phyloP scores from a whole-genome alignment of 2,888 invertebrate genomes.

The Pandemis heparana region DNA sequence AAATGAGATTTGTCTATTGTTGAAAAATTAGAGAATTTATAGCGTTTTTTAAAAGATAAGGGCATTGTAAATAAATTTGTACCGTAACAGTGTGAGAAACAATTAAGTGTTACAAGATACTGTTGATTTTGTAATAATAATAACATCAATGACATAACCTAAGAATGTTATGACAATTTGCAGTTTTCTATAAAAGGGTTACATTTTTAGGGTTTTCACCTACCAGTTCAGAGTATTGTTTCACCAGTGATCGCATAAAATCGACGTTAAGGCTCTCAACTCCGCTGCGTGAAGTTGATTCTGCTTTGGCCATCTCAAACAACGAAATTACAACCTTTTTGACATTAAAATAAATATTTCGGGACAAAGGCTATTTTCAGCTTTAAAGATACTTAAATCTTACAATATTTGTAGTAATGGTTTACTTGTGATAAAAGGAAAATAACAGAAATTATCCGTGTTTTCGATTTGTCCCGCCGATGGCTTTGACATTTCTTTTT shows the following conservation, averaged over 20 bases:
- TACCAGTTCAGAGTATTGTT: conserved; percentile 82
- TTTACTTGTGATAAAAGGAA: conserved; percentile 10
- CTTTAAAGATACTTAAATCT: background rate
- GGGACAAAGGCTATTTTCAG: background rate
- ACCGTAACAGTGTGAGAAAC: background rate
- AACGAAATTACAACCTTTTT: conserved; percentile 16
- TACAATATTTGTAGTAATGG: background rate
- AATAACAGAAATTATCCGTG: conserved; percentile 10
- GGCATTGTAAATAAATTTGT: background rate
- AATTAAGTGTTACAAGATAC: background rate
- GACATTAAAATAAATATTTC: background rate
- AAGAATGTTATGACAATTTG: background rate
- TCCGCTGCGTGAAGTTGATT: conserved; percentile 59
- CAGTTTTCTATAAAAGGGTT: background rate
- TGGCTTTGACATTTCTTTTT: conserved; percentile 15
- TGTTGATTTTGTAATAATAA: background rate
- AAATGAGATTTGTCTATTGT: background rate
- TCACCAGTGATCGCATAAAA: conserved; percentile 80
- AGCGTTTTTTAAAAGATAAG: background rate
- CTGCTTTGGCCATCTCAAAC: conserved; percentile 69
- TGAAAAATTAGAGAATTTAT: background rate
- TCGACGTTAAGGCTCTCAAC: conserved; percentile 73
- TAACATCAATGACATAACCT: conserved; percentile 21
- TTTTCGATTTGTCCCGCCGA: conserved; percentile 40
- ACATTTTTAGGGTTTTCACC: conserved; percentile 44